A percentile compares a stretch with the other conserved stretches of the same genome.
Evolutionary conservation across 2,888 invertebrate genomes (phyloP).

Genomic region (Petrolisthes cinctipes): DNA sequence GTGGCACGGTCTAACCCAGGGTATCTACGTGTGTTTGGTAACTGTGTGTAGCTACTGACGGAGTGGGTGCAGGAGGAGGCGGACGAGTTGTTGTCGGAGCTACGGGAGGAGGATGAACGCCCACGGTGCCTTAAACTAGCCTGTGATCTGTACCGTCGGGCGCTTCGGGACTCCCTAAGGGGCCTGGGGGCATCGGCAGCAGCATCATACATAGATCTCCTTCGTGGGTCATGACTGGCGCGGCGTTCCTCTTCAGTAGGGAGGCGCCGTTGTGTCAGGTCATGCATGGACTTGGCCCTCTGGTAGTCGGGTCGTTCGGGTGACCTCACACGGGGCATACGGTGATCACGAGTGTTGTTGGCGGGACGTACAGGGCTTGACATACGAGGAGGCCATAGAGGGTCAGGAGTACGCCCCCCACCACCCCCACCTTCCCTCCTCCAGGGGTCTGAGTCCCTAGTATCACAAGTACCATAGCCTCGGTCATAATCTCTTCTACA

Average conservation of each 20-base stretch:
- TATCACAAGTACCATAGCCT: slow-evolving; percentile 57
- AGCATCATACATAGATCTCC: slow-evolving; percentile 61
- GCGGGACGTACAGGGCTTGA: slow-evolving; percentile 14
- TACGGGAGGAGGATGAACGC: slow-evolving; percentile 17
- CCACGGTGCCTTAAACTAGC: slow-evolving; percentile 42
- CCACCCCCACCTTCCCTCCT: slow-evolving; percentile 20
- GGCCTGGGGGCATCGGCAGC: slow-evolving; percentile 39
- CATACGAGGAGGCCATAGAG: slow-evolving; percentile 11
- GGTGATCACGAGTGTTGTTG: slow-evolving; percentile 29
- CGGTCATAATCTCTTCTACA: slow-evolving; percentile 50
- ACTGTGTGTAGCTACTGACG: slow-evolving; percentile 71
- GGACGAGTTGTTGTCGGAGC: slow-evolving; percentile 22
- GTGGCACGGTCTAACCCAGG: slow-evolving; percentile 74
- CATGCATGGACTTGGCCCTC: slow-evolving; percentile 64
- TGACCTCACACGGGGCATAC: slow-evolving; percentile 55
- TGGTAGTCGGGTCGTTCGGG: slow-evolving; percentile 60
- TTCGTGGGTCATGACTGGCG: slow-evolving; percentile 40
- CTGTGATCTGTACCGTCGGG: slow-evolving; percentile 51
- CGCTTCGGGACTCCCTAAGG: slow-evolving; percentile 33
- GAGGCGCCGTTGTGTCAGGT: slow-evolving; percentile 46
- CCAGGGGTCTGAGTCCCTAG: slow-evolving; percentile 56
- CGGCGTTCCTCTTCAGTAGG: slow-evolving; percentile 31
- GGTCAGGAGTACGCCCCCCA: slow-evolving; percentile 45
- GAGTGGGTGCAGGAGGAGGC: slow-evolving; percentile 44
- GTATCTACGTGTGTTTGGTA: slow-evolving; percentile 74